phyloP scores from a whole-genome alignment of 2,797 vertebrate species.

The Enteromius thamalakanensis region DNA sequence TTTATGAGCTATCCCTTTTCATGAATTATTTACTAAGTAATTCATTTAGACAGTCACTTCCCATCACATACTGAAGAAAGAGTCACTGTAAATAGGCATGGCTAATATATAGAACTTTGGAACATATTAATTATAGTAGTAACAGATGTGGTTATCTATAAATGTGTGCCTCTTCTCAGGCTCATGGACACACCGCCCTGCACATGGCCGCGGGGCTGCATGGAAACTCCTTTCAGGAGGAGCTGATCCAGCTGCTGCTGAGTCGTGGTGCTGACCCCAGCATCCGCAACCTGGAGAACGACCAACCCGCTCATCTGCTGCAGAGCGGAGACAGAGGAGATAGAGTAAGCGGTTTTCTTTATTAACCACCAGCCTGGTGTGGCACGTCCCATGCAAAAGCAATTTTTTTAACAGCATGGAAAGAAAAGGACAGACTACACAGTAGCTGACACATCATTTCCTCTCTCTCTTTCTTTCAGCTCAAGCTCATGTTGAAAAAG shows the following conservation, averaged over 20 bases:
- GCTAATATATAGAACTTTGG: neutral
- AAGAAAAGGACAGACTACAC: neutral
- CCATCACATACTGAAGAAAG: neutral
- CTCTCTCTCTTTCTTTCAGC: conserved; percentile 64
- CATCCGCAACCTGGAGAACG: conserved; percentile 89
- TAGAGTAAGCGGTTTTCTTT: conserved; percentile 73
- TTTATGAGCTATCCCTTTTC: no score
- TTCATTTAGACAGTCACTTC: neutral
- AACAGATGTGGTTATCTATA: neutral
- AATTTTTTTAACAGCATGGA: neutral
- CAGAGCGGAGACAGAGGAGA: conserved; percentile 81
- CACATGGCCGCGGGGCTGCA: conserved; percentile 93
- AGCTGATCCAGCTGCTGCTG: conserved; percentile 83
- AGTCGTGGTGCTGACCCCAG: conserved; percentile 85
- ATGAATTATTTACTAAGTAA: no score
- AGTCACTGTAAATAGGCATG: neutral
- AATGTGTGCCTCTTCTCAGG: conserved; percentile 69
- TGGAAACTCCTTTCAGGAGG: conserved; percentile 78
- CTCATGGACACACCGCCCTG: conserved; percentile 90
- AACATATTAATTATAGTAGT: neutral
- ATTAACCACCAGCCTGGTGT: neutral
- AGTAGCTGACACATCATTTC: neutral
- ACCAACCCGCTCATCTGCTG: conserved; percentile 87
- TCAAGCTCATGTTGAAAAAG: conserved; percentile 83
- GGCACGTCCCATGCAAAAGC: neutral